These are phyloP conservation scores for Nymphalis polychloros DNA, from an alignment of 2,888 invertebrate genomes.

Conservation along the genomic window DNA sequence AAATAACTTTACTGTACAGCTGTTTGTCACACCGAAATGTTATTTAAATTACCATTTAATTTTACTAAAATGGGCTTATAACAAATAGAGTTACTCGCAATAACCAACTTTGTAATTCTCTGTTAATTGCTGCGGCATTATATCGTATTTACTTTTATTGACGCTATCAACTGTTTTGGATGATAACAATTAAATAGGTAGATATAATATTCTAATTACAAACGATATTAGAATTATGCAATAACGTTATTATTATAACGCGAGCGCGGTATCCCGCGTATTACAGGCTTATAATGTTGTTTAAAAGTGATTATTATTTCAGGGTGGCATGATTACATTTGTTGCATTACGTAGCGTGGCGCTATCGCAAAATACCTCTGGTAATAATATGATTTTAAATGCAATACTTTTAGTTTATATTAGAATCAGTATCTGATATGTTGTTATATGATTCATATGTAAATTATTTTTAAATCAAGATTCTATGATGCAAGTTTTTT, in stretches of 20 bases:
- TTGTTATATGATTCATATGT: too few relatives aligned
- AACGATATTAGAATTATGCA: slow-evolving; percentile 36
- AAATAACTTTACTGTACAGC: slow-evolving; percentile 30
- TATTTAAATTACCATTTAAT: slow-evolving; percentile 44
- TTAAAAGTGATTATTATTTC: slow-evolving; percentile 40
- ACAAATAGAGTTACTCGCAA: slow-evolving; percentile 44
- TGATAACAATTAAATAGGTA: slow-evolving; percentile 59
- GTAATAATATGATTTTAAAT: slow-evolving; percentile 26
- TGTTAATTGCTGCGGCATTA: slow-evolving; percentile 53
- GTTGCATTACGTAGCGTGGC: slow-evolving; percentile 30
- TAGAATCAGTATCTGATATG: background rate
- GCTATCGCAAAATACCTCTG: slow-evolving; percentile 30
- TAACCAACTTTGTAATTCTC: slow-evolving; percentile 54
- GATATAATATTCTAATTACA: slow-evolving; percentile 56
- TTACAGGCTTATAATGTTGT: slow-evolving; percentile 39
- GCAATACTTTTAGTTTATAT: slow-evolving; percentile 14
- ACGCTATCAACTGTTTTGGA: slow-evolving; percentile 54
- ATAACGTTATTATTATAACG: slow-evolving; percentile 32
- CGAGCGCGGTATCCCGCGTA: slow-evolving; percentile 29
- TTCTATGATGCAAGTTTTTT: too few relatives aligned
- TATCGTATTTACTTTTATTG: slow-evolving; percentile 54
- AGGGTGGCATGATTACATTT: slow-evolving; percentile 36
- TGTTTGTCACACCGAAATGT: slow-evolving; percentile 36
- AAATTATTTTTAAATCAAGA: too few relatives aligned
- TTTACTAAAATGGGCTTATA: slow-evolving; percentile 44